Evolutionary conservation across 1,140 invertebrate genomes (phyloP).

Genomic region (Eubasilissa regina): DNA sequence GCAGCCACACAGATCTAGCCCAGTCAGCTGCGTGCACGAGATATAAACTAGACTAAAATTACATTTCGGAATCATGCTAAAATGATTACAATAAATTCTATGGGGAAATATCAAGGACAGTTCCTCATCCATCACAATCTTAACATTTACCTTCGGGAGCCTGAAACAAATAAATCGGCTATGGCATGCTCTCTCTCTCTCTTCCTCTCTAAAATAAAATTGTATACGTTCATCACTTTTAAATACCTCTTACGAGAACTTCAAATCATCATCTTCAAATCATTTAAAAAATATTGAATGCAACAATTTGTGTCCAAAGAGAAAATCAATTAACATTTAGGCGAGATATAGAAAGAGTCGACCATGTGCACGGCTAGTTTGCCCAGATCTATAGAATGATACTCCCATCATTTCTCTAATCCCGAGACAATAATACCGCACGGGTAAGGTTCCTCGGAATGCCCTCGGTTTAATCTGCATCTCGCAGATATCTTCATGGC

Average conservation of each 20-base stretch:
- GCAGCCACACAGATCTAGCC: neutral
- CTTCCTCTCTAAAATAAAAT: neutral
- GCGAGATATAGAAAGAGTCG: too few species aligned
- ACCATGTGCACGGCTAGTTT: too few species aligned
- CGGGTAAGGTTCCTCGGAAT: neutral
- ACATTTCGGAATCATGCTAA: neutral
- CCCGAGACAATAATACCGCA: neutral
- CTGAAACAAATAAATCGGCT: constrained; percentile 43
- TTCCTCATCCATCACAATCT: constrained; percentile 20
- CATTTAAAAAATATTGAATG: too few species aligned
- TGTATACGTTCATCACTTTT: too few species aligned
- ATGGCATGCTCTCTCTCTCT: neutral
- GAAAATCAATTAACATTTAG: too few species aligned
- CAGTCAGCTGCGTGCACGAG: neutral
- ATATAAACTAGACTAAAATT: constrained; percentile 4
- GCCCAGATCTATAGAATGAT: too few species aligned
- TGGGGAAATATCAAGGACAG: constrained; percentile 3
- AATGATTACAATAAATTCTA: constrained; percentile 15
- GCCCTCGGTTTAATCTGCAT: too few species aligned
- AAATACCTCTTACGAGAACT: too few species aligned
- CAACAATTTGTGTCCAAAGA: too few species aligned
- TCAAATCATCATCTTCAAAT: too few species aligned
- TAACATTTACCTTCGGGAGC: constrained; percentile 29
- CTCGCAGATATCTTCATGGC: too few species aligned
- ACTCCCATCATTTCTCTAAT: too few species aligned